These are phyloP conservation scores for Schizotus pectinicornis DNA, from an alignment of 2,888 invertebrate genomes.

Conservation along the genomic window DNA sequence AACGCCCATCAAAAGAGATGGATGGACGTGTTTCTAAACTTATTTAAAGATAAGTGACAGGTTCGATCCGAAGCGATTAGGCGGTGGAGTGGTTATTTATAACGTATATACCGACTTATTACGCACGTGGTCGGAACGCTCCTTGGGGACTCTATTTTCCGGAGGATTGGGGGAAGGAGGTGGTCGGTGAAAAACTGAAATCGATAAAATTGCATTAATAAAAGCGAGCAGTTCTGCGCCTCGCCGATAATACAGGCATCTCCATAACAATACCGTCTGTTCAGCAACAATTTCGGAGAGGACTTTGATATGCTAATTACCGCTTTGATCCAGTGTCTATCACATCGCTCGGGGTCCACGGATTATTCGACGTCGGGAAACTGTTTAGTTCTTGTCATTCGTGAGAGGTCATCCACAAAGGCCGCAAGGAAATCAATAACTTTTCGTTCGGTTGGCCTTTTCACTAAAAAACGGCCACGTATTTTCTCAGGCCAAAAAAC, in stretches of 20 bases:
- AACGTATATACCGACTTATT: slow-evolving; percentile 33
- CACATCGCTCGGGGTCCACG: slow-evolving; percentile 25
- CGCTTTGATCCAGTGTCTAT: slow-evolving; percentile 43
- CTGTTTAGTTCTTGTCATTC: slow-evolving; percentile 22
- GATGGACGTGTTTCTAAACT: slow-evolving; percentile 46
- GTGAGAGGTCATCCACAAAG: slow-evolving; percentile 2
- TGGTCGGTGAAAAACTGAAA: too few species aligned
- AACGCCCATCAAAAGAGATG: slow-evolving; percentile 32
- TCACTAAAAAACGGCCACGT: neutral
- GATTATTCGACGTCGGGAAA: slow-evolving; percentile 27
- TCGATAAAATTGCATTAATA: too few species aligned
- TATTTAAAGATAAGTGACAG: slow-evolving; percentile 44
- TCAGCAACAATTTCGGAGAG: slow-evolving; percentile 46
- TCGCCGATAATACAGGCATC: slow-evolving; percentile 48
- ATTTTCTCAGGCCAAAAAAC: slow-evolving; percentile 22
- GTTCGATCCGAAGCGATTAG: slow-evolving; percentile 40
- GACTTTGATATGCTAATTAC: slow-evolving; percentile 54
- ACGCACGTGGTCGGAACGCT: slow-evolving; percentile 37
- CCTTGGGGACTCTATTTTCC: too few species aligned
- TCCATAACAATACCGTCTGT: slow-evolving; percentile 53
- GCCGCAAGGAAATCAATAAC: neutral
- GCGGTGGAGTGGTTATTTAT: slow-evolving; percentile 37
- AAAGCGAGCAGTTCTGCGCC: slow-evolving; percentile 5
- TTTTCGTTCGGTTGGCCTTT: slow-evolving; percentile 1
- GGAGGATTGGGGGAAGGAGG: too few species aligned